Conservation (phyloP, 1,140 invertebrate genomes). For the Bathynomus jamesi region DNA sequence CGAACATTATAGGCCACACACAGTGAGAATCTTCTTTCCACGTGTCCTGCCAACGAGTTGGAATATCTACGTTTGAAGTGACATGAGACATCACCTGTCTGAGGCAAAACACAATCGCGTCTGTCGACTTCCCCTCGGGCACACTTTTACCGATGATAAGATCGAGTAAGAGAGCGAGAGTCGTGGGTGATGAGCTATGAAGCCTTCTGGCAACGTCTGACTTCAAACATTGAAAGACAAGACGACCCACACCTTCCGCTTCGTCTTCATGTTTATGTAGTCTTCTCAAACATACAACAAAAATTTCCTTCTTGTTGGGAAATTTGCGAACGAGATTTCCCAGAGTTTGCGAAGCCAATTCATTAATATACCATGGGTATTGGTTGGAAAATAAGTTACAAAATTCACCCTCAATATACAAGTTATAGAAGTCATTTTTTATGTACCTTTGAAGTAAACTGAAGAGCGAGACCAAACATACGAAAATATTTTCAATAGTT, state of each 20-base stretch:
- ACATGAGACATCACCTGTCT: constrained; percentile 4
- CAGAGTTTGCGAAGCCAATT: constrained; percentile 11
- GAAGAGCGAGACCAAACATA: constrained; percentile 11
- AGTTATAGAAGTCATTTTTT: not conserved
- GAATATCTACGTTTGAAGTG: not conserved
- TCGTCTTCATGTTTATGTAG: not conserved
- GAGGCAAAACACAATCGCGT: not conserved
- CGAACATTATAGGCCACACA: not conserved
- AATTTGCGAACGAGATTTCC: not conserved
- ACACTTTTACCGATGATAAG: not conserved
- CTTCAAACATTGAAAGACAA: constrained; percentile 8
- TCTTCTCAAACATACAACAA: constrained; percentile 2
- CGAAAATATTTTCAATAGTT: constrained; percentile 12
- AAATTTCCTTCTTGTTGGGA: constrained; percentile 4
- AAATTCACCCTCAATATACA: constrained; percentile 8
- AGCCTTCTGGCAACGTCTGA: constrained; percentile 5
- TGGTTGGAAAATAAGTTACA: constrained; percentile 1
- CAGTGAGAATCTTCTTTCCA: constrained; percentile 3
- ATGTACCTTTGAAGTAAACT: constrained; percentile 4
- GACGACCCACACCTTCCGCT: constrained; percentile 5
- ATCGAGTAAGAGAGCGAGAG: constrained; percentile 7
- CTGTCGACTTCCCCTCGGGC: not conserved
- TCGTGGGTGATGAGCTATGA: constrained; percentile 4
- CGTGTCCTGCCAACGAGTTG: constrained; percentile 4
- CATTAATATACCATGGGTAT: constrained; percentile 14